These are phyloP conservation scores for Mormyrops boulengeri DNA, from an alignment of 2,797 vertebrate genomes.

Conservation along the genomic window DNA sequence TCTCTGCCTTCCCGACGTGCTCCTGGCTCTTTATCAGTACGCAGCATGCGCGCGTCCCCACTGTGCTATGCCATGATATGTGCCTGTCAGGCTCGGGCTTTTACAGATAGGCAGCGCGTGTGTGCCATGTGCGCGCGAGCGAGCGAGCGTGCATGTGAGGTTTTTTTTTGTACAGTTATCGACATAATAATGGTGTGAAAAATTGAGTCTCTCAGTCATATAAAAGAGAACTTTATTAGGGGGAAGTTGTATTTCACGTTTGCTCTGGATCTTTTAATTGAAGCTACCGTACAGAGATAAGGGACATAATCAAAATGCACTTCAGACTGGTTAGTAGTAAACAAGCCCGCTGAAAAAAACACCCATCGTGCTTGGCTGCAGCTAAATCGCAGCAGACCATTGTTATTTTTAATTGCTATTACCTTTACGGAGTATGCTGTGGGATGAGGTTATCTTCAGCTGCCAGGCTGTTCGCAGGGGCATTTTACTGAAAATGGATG, in stretches of 20 bases:
- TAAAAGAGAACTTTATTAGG: constrained; percentile 24
- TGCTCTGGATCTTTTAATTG: constrained; percentile 35
- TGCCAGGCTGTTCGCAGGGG: constrained; percentile 14
- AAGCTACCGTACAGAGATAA: constrained; percentile 29
- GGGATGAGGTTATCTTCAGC: constrained; percentile 22
- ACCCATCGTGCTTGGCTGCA: not conserved
- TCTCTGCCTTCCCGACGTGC: constrained; percentile 66
- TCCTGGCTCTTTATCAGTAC: constrained; percentile 76
- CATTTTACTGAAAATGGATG: constrained; percentile 12
- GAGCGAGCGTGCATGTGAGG: constrained; percentile 9
- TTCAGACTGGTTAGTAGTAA: constrained; percentile 30
- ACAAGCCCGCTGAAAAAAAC: constrained; percentile 13
- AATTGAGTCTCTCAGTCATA: constrained; percentile 19
- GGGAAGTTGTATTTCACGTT: constrained; percentile 25
- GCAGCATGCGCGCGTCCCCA: constrained; percentile 64
- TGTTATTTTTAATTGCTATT: constrained; percentile 27
- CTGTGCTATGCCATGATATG: constrained; percentile 55
- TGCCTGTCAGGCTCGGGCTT: constrained; percentile 53
- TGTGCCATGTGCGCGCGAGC: constrained; percentile 25
- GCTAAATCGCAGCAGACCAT: constrained; percentile 19
- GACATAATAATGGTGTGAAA: constrained; percentile 20
- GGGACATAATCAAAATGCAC: constrained; percentile 28
- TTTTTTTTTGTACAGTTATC: constrained; percentile 25
- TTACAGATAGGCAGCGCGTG: constrained; percentile 26
- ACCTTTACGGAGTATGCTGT: constrained; percentile 21